Conservation (phyloP, 2,113 vertebrate genomes). For the Alligator sinensis region DNA sequence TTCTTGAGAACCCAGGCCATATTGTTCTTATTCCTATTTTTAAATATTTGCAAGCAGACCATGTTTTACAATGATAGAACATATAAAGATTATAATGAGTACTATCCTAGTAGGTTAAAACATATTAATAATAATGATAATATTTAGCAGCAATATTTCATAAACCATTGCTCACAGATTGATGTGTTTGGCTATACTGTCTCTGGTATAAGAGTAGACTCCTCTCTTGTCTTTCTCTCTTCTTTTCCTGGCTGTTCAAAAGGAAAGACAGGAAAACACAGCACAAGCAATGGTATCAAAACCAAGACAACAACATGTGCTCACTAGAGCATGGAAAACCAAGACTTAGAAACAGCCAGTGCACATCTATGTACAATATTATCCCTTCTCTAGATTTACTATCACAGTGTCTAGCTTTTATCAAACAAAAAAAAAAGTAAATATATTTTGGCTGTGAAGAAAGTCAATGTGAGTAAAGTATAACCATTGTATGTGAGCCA, state of each 20-base stretch:
- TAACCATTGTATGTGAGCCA: background rate
- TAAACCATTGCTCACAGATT: background rate
- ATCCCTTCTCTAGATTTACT: background rate
- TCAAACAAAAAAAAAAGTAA: background rate
- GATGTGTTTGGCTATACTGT: background rate
- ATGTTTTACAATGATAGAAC: background rate
- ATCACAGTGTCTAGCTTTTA: background rate
- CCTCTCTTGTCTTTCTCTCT: background rate
- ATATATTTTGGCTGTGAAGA: background rate
- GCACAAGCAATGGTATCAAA: background rate
- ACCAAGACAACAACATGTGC: background rate
- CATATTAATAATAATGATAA: background rate
- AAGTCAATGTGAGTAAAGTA: background rate
- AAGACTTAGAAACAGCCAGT: background rate
- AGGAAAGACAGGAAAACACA: background rate
- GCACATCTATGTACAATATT: background rate
- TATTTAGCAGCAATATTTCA: background rate
- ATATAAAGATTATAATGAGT: background rate
- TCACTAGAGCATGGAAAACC: background rate
- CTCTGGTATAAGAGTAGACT: background rate
- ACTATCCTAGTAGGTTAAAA: background rate
- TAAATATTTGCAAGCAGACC: background rate
- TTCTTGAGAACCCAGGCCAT: background rate
- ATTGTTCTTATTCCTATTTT: background rate
- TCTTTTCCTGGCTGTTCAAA: background rate